Conservation (phyloP, 1,140 invertebrate genomes). For the Papilio glaucus region DNA sequence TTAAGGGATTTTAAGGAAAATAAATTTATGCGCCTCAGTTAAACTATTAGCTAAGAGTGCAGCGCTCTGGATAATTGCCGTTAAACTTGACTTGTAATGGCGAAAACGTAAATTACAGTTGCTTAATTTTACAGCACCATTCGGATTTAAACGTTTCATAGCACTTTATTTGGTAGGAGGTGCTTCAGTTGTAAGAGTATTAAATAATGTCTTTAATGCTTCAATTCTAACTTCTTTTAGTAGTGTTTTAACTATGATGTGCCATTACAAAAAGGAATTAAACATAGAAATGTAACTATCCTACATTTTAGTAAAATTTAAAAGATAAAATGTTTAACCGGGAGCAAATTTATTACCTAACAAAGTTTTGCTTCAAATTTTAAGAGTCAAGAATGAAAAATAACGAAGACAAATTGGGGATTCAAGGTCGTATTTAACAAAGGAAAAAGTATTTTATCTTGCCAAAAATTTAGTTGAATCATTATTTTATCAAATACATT, state of each 20-base stretch:
- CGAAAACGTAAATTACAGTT: constrained; percentile 39
- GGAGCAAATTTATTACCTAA: not conserved
- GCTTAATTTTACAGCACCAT: constrained; percentile 12
- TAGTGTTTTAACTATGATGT: not conserved
- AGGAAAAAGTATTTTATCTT: not conserved
- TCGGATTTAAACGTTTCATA: constrained; percentile 15
- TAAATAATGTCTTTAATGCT: not conserved
- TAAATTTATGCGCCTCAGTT: not conserved
- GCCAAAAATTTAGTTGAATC: not conserved
- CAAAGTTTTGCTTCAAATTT: constrained; percentile 13
- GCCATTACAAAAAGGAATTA: too few relatives aligned
- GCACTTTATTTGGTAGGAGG: not conserved
- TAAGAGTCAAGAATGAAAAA: constrained; percentile 6
- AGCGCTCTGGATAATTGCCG: constrained; percentile 66
- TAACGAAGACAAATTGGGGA: constrained; percentile 12
- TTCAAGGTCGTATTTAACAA: constrained; percentile 8
- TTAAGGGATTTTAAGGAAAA: not conserved
- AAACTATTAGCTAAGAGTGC: constrained; percentile 47
- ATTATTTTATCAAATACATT: too few relatives aligned
- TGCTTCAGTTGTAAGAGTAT: constrained; percentile 5
- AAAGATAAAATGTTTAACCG: not conserved
- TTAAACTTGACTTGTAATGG: constrained; percentile 65
- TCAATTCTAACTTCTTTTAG: not conserved
- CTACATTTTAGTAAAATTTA: too few relatives aligned
- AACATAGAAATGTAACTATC: too few relatives aligned